Evolutionary conservation across 2,888 invertebrate genomes (phyloP), one percentile per base, ranked within the genome.

Genomic region (Alentia gelatinosa): DNA sequence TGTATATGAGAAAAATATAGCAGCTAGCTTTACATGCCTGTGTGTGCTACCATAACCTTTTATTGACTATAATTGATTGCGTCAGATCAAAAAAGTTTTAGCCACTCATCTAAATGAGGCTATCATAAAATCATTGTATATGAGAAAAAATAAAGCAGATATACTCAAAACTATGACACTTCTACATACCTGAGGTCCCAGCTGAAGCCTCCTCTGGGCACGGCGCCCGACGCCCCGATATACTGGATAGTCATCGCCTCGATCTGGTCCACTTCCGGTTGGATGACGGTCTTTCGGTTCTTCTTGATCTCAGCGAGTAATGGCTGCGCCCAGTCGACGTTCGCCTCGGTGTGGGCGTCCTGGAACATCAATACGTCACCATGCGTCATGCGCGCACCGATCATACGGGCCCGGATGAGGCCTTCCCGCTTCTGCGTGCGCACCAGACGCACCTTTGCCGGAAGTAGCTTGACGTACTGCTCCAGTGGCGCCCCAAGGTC

Each of bases 311-410:
- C 93, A 19, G 92, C 89, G 75, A 93, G 89, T 35, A 93, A 74
- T 1, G 93, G 93, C 83, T 93, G 93, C 3, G 93, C 92, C 93
- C 93, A 93, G 42, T 88, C 91, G 4, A 91, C 92, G 89, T 93
- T 93, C 33, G 56, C 89, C 91, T 93, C 93, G 0, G 93, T 93
- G 91, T 93, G 93, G 5, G 92, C 93, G 74, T 93, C 93, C 91
- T 91, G 89, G 74, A 92, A 92, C 91, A 92, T 89, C 5, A 92
- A 19, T n/a, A 93, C 93, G 12, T 93, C 92, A 47, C 93, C 94
- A 12, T 84, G 93, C 7, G 93, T 93, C 84, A 92, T 42, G 4
- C 90, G 39, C 9, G 93, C 93, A 0, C 94, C 94, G 0, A 92
- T 92, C 91, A 94, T 89, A 15, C 94, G 89, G 3, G 93, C 94